Evolutionary conservation across 2,888 invertebrate genomes (phyloP).

Genomic region (Aelia acuminata): DNA sequence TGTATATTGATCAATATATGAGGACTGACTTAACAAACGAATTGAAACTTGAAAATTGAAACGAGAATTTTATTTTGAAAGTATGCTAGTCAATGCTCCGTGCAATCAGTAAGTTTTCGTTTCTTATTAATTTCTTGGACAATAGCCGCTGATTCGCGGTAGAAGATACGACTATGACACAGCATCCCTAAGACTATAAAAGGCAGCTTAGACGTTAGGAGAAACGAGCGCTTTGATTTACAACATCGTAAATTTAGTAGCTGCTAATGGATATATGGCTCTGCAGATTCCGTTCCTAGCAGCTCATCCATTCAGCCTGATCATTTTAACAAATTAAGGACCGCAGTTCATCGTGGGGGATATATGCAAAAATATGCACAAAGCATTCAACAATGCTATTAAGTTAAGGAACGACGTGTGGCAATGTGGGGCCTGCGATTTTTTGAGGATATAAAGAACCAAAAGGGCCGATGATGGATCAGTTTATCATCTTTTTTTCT

Average conservation of each 20-base stretch:
- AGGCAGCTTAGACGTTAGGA: background rate
- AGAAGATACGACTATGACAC: background rate
- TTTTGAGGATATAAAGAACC: background rate
- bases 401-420: background rate
- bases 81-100: too few relatives aligned
- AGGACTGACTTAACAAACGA: too few relatives aligned
- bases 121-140: too few relatives aligned
- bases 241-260: constrained; percentile 23
- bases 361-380: constrained; percentile 3
- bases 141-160: background rate
- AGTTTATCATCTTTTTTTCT: background rate
- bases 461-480: background rate
- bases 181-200: background rate
- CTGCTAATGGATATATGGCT: constrained; percentile 4
- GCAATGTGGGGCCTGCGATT: background rate
- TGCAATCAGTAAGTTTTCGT: too few relatives aligned
- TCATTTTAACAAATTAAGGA: background rate
- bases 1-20: too few relatives aligned
- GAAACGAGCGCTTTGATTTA: background rate
- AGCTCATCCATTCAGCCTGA: background rate
- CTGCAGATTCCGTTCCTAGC: background rate
- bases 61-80: too few relatives aligned
- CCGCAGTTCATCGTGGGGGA: background rate
- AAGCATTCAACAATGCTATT: background rate
- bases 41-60: too few relatives aligned